Evolutionary conservation across 2,888 invertebrate species (phyloP), one percentile per base, ranked within the genome.

Genomic region (Leptopilina myrica): DNA sequence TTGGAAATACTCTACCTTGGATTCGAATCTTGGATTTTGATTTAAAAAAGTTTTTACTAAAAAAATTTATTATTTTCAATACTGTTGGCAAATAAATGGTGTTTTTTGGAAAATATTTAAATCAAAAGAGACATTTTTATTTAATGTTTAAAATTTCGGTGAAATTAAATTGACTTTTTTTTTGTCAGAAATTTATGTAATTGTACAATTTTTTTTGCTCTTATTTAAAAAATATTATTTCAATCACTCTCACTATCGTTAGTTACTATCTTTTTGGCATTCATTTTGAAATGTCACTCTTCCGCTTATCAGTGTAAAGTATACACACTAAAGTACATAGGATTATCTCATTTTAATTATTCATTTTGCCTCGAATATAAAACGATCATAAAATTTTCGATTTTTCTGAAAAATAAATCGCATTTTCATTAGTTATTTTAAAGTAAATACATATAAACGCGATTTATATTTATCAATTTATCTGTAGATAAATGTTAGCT

Each of bases 291-390:
- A 64, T 11, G 15, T 62, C 64, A n/a, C 40, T 66, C 66, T 65
- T 11, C 5, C 1, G 40, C n/a, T 66, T 66, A 66, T 66, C 66
- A 43, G 43, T 3, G 15, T 43, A 8, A 15, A 15, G 9, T 66
- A 66, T 8, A 8, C n/a, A 8, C 12, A 40, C 33, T 40, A 65
- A 40, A 6, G 66, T 15, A 49, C 11, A 49, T 49, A 43, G 43
- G 66, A 66, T 40, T 66, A 66, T 66, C 66, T 66, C 43, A 43
- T 66, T 66, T 66, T 66, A 66, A 66, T 66, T 66, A 66, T 66
- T 66, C 66, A 66, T 66, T 40, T 43, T 43, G 46, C 43, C n/a
- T 43, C 43, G 43, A 66, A 66, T 66, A 14, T 40, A 40, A 65
- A 65, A 33, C 14, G 66, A n/a, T 14, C 43, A n/a, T 40, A 66